Evolutionary conservation across 2,113 vertebrate genomes (phyloP).

Genomic region (Sula dactylatra): DNA sequence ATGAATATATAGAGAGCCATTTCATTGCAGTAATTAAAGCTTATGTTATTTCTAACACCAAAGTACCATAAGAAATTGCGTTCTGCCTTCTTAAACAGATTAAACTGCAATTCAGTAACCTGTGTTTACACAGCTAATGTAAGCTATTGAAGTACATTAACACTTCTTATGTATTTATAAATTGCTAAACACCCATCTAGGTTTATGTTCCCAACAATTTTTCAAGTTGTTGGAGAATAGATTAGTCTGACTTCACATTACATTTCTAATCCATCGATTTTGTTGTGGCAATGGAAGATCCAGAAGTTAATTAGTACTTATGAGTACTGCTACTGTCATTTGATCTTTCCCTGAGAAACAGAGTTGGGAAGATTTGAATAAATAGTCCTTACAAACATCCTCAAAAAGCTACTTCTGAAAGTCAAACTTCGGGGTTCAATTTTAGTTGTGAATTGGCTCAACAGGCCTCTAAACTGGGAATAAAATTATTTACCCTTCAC

Average conservation of each 20-base stretch:
- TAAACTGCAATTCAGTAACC: neutral
- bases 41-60: neutral
- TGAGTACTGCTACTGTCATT: neutral
- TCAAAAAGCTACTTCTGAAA: neutral
- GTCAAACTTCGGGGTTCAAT: neutral
- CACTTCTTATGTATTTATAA: neutral
- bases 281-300: neutral
- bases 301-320: neutral
- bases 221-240: neutral
- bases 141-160: neutral
- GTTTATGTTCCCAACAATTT: rapidly evolving
- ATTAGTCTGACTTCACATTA: neutral
- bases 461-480: neutral
- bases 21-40: neutral
- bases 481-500: neutral
- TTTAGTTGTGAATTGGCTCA: neutral
- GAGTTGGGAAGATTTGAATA: neutral
- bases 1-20: neutral
- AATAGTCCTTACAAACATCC: neutral
- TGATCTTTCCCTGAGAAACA: neutral
- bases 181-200: neutral
- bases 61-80: neutral
- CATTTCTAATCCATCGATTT: neutral
- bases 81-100: neutral
- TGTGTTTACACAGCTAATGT: neutral